phyloP scores from a whole-genome alignment of 2,888 invertebrate genomes.

The Drosophila sordidula region DNA sequence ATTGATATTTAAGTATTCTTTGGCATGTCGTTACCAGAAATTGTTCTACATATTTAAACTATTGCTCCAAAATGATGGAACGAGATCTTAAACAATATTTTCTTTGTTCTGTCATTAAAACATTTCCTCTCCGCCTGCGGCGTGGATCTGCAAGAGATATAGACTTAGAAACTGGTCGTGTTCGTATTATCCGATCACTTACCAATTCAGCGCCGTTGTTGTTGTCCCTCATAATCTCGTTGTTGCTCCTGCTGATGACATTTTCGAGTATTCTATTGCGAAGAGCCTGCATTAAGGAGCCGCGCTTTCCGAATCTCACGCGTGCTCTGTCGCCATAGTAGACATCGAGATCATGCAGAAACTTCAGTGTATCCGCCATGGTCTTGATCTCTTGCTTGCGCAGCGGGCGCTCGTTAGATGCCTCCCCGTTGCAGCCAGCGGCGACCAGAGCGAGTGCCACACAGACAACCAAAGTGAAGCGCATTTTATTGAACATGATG shows the following conservation, averaged over 20 bases:
- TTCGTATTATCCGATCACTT: not conserved
- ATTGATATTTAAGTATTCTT: conserved; percentile 21
- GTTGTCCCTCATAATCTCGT: conserved; percentile 62
- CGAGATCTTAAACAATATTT: conserved; percentile 17
- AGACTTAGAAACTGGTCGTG: not conserved
- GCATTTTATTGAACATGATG: conserved; percentile 63
- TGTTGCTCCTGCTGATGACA: conserved; percentile 40
- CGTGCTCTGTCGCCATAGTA: conserved; percentile 89
- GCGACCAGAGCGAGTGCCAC: conserved; percentile 68
- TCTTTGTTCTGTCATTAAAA: conserved; percentile 37
- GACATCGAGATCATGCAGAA: conserved; percentile 89
- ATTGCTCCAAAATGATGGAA: conserved; percentile 59
- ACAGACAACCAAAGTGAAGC: conserved; percentile 67
- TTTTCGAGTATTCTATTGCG: conserved; percentile 77
- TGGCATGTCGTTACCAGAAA: conserved; percentile 8
- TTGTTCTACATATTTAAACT: conserved; percentile 48
- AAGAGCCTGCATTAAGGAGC: conserved; percentile 72
- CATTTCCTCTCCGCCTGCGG: conserved; percentile 56
- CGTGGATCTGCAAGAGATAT: conserved; percentile 45
- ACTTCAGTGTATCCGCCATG: conserved; percentile 89
- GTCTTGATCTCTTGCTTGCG: conserved; percentile 86
- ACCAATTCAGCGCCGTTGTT: conserved; percentile 57
- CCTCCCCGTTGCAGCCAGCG: conserved; percentile 69
- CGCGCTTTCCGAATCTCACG: conserved; percentile 86
- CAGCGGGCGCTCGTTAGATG: conserved; percentile 82